A percentile compares a stretch with the other conserved stretches of the same genome.
Evolutionary conservation across 92 coral and sea anemone genomes (phyloP).

Genomic region (Palythoa grandis): DNA sequence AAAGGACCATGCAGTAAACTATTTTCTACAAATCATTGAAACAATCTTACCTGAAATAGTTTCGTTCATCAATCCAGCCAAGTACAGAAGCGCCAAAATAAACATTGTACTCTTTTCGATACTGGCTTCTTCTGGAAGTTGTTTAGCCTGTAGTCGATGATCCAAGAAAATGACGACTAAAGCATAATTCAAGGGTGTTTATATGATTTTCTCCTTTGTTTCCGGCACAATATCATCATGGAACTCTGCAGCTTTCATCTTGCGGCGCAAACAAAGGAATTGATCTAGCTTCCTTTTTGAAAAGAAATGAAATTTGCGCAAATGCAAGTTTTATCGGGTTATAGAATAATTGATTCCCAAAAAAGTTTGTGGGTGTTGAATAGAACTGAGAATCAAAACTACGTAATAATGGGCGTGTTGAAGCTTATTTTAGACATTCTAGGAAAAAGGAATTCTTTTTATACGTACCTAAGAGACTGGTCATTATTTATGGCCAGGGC

Average conservation of each 20-base stretch:
- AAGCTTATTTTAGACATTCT: constrained; percentile 1
- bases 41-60: constrained; percentile 35
- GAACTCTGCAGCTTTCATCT: background rate
- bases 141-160: background rate
- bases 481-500: too few species aligned
- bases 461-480: too few species aligned
- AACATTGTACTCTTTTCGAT: background rate
- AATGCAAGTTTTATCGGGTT: background rate
- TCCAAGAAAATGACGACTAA: background rate
- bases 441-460: background rate
- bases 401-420: background rate
- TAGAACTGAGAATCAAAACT: background rate
- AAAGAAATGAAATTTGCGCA: background rate
- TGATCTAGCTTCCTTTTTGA: background rate
- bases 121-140: background rate
- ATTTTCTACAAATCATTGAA: background rate
- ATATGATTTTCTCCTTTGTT: background rate
- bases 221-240: constrained; percentile 6
- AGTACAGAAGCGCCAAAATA: constrained; percentile 28
- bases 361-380: background rate
- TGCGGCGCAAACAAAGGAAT: constrained; percentile 13
- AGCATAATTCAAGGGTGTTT: background rate
- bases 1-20: background rate
- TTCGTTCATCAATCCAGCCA: constrained; percentile 30
- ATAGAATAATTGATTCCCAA: background rate